These are phyloP conservation scores for Chelmon rostratus DNA, from an alignment of 2,797 vertebrate genomes.

Conservation along the genomic window DNA sequence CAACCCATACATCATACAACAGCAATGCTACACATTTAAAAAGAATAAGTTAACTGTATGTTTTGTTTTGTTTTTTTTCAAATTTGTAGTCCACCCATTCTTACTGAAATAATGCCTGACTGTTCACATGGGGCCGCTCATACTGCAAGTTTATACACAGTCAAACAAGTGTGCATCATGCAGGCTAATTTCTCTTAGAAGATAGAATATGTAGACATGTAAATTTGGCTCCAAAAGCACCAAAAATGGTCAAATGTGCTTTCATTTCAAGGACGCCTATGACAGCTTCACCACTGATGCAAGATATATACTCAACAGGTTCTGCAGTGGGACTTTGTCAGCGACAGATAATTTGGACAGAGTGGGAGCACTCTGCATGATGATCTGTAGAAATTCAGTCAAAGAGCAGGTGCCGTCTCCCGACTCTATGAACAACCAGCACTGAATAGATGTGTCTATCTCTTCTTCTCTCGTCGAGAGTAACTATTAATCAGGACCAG, in stretches of 20 bases:
- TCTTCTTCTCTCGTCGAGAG: slow-evolving; percentile 26
- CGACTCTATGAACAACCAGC: slow-evolving; percentile 28
- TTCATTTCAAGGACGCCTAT: not conserved
- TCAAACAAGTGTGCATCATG: not conserved
- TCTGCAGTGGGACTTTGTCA: slow-evolving; percentile 5
- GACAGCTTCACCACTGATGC: slow-evolving; percentile 12
- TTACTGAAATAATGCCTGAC: slow-evolving; percentile 27
- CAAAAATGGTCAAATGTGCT: not conserved
- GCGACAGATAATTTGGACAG: slow-evolving; percentile 1
- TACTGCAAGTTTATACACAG: not conserved
- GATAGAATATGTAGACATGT: not conserved
- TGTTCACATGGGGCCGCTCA: not conserved
- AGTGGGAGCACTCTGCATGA: not conserved
- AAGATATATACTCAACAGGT: not conserved
- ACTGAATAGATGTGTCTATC: slow-evolving; percentile 17
- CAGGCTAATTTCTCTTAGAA: not conserved
- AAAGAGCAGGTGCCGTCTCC: slow-evolving; percentile 23
- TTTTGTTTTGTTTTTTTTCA: slow-evolving; percentile 22
- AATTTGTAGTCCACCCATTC: slow-evolving; percentile 2
- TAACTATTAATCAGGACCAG: slow-evolving; percentile 17
- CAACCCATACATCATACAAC: slow-evolving; percentile 75
- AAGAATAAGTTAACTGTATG: slow-evolving; percentile 31
- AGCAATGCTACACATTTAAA: slow-evolving; percentile 43
- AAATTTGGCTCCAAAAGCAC: not conserved
- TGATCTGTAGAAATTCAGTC: slow-evolving; percentile 13